Base-by-base conservation (phyloP, 2,113 vertebrate species). In the Charina bottae region DNA sequence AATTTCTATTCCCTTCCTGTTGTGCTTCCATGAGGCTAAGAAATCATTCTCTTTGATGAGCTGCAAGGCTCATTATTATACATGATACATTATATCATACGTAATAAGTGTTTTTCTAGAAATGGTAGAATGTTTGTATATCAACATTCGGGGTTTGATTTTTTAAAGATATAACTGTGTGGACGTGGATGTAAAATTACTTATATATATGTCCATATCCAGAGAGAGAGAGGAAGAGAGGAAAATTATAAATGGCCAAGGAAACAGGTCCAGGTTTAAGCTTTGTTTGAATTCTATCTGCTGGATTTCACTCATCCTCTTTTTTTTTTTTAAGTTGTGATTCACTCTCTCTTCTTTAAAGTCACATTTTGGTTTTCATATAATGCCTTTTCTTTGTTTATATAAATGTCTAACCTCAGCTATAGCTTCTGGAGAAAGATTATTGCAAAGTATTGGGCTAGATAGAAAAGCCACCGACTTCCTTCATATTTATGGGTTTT, bases 401-500 rank as follows among this genome's bases (percentile, higher is more conserved):
- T 58, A 92, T 88, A 58, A 46, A 0, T 53, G 1, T 3, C 9
- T 60, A 60, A 60, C 59, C 21, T 60, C 21, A 8, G 64, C 46
- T 83, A 62, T 33, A 87, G 85, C 93, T 96, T 92, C 42, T 3
- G 8, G 91, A 94, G 93, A 94, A 96, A 95, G 94, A 89, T 60
- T 94, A 87, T 55, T 90, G 93, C 92, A 83, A 95, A 97, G 92
- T 93, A 96, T 94, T 93, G 95, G 96, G 92, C 92, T 88, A 96
- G 96, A 96, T 93, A 96, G 62, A 91, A 97, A 97, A 97, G 97
- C 97, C 96, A 94, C 93, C 0, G 53, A 97, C 95, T 97, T 97
- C 97, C 92, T 95, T 83, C 93, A 95, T 97, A 96, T 97, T 97
- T 97, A 97, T 89, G 96, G 95, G 93, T 97, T 97, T 98, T 97